Evolutionary conservation across 1,140 invertebrate genomes (phyloP).

Genomic region (Anoplolepis gracilipes): DNA sequence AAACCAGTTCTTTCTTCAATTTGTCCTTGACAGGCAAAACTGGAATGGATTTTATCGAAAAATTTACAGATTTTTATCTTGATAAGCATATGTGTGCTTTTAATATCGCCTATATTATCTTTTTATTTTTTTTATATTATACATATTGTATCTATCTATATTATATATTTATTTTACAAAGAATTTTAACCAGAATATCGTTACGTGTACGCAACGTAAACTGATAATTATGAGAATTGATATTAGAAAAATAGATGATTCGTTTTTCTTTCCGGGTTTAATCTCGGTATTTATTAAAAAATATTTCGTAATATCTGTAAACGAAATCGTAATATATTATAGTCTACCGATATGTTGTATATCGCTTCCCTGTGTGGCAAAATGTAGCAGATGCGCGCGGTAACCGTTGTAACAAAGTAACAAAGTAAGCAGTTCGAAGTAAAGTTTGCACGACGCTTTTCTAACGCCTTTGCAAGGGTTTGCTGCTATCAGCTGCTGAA

Average conservation of each 20-base stretch:
- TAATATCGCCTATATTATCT: neutral
- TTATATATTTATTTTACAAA: no score
- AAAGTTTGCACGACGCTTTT: conserved; percentile 51
- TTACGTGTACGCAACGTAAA: neutral
- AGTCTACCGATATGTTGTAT: neutral
- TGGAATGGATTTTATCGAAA: conserved; percentile 30
- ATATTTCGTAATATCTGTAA: neutral
- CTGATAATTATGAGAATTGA: neutral
- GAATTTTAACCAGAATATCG: neutral
- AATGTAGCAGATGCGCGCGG: neutral
- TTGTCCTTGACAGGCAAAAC: conserved; percentile 36
- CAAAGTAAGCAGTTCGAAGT: conserved; percentile 12
- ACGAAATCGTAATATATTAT: neutral
- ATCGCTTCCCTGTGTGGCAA: neutral
- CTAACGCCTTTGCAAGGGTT: neutral
- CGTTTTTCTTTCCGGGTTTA: neutral
- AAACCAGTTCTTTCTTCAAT: conserved; percentile 70
- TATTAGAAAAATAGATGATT: neutral
- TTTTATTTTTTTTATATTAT: no score
- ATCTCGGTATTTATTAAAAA: neutral
- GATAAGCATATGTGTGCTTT: neutral
- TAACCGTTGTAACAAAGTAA: conserved; percentile 18
- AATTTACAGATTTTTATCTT: conserved; percentile 18
- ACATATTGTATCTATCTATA: no score
- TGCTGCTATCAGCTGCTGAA: neutral